These are phyloP conservation scores for Cryptotermes secundus DNA, from an alignment of 1,140 invertebrate species.

Conservation along the genomic window DNA sequence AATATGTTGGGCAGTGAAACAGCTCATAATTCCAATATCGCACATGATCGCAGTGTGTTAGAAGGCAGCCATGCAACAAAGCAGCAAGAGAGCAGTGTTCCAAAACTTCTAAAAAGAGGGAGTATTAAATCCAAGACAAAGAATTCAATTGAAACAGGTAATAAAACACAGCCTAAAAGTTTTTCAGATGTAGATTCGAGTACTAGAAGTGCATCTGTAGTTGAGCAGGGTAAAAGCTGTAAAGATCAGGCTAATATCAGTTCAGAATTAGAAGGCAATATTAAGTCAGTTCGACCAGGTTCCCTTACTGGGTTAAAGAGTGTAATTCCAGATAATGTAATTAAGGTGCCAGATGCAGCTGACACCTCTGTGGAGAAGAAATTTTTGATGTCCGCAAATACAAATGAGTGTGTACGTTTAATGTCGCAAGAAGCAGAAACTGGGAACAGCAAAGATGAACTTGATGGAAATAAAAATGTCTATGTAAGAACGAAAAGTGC, in stretches of 20 bases:
- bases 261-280: neutral
- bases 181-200: neutral
- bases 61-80: constrained; percentile 30
- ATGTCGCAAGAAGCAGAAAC: neutral
- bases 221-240: neutral
- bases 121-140: constrained; percentile 21
- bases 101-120: constrained; percentile 37
- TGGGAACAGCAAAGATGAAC: neutral
- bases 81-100: constrained; percentile 39
- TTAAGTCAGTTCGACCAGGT: neutral
- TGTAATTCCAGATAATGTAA: neutral
- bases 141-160: constrained; percentile 34
- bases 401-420: neutral
- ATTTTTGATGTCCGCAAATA: neutral
- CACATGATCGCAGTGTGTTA: neutral
- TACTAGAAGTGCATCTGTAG: neutral
- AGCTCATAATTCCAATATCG: too few species aligned
- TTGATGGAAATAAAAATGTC: neutral
- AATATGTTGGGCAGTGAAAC: too few species aligned
- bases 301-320: neutral
- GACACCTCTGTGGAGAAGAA: neutral
- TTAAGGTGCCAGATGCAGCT: neutral
- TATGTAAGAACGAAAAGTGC: neutral
- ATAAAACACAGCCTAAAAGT: constrained; percentile 31
- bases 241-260: neutral